Base-by-base conservation (phyloP, 1,140 invertebrate species). In the Achatina immaculata region DNA sequence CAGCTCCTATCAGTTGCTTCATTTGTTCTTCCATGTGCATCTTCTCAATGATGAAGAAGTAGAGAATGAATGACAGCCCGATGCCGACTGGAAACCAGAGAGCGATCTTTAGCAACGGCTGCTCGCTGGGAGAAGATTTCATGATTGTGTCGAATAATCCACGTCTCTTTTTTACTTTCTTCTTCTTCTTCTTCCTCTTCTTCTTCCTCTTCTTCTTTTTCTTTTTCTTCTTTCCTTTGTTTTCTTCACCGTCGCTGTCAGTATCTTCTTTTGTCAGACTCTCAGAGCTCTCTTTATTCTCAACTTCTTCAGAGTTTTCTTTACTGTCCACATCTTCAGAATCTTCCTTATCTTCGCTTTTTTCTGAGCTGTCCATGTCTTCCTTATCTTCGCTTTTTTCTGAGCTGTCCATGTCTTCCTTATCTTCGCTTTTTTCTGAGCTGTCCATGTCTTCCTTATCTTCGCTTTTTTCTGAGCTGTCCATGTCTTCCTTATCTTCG, bases 51-150 rank as follows among this genome's bases (percentile, higher is more conserved):
- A 88, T 69, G 24, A 76, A 16, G 21, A 74, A 77, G 74, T 84
- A 85, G 14, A 88, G 48, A 9, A 45, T 83, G 1, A 72, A 0
- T 24, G 80, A 66, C 4, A 85, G 43, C 38, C 65, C 40, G 42
- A 80, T 34, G 0, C 84, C 84, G 0, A 85, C 45, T 6, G 84
- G 84, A 48, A 85, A 85, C n/a, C 78, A 62, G 21, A 85, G 21
- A 9, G 62, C 65, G 4, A 74, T 45, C 68, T 85, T 85, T n/a
- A 85, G 40, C 21, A 58, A n/a, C 16, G 31, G 21, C 28, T 82
- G 65, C 62, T 85, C 74, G 7, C 78, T 68, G 1, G 84, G 84
- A 14, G 74, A 21, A 4, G 84, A 85, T 4, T 51, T 68, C 19
- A 77, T 24, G 4, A 85, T 3, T 28, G 45, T 62, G 0, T 21